phyloP scores from a whole-genome alignment of 2,888 invertebrate genomes.

The Caenorhabditis zanzibari region DNA sequence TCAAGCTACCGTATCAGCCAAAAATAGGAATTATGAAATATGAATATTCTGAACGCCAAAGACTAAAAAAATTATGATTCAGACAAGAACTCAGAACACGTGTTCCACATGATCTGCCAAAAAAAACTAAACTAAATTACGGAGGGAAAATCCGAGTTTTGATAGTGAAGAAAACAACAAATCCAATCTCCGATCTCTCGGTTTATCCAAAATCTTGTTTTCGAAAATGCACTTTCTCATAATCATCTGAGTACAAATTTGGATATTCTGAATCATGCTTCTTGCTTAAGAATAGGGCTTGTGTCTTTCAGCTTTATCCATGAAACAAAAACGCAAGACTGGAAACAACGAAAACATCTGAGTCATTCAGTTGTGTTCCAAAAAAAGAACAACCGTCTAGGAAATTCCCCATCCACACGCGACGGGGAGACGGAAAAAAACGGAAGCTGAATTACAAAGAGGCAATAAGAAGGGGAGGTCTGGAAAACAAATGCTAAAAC shows the following conservation, averaged over 20 bases:
- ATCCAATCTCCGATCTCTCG: conserved; percentile 16
- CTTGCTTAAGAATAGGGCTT: background rate
- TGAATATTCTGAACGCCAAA: no score
- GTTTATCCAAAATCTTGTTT: conserved; percentile 30
- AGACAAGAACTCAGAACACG: background rate
- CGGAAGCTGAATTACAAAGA: conserved; percentile 21
- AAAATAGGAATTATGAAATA: no score
- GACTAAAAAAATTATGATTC: no score
- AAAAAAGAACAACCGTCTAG: conserved; percentile 14
- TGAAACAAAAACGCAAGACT: background rate
- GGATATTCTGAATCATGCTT: background rate
- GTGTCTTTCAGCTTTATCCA: no score
- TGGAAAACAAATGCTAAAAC: conserved; percentile 14
- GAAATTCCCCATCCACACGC: background rate
- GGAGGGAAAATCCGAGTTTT: background rate
- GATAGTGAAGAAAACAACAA: background rate
- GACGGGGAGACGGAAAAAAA: background rate
- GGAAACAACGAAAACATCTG: conserved; percentile 29
- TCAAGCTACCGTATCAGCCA: no score
- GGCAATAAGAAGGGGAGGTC: background rate
- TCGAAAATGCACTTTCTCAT: conserved; percentile 19
- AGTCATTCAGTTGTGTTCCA: conserved; percentile 20
- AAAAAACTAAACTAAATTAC: conserved; percentile 7
- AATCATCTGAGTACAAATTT: conserved; percentile 1
- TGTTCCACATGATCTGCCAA: background rate